Conservation (phyloP, 2,797 vertebrate genomes). For the Sebastes paucispinis region DNA sequence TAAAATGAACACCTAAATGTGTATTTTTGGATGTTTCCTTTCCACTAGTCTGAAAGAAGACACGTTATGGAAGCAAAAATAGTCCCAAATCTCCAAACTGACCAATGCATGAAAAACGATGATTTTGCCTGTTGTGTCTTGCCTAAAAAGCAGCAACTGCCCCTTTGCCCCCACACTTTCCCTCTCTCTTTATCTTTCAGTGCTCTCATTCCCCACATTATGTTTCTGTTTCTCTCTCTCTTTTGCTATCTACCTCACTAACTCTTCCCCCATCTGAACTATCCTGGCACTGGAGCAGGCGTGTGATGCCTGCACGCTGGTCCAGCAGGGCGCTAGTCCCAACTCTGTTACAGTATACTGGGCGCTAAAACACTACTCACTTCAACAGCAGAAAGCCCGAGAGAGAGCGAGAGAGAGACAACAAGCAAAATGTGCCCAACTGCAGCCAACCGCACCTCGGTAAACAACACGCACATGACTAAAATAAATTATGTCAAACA, state of each 20-base stretch:
- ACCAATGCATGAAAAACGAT: too few relatives aligned
- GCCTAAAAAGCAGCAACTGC: too few relatives aligned
- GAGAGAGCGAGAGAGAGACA: not conserved
- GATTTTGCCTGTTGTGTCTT: too few relatives aligned
- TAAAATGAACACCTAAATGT: too few relatives aligned
- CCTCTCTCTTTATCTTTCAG: not conserved
- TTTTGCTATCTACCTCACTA: not conserved
- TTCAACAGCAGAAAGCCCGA: conserved; percentile 32
- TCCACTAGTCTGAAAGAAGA: too few relatives aligned
- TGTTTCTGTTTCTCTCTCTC: not conserved
- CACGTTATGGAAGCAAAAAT: too few relatives aligned
- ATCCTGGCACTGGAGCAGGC: conserved; percentile 50
- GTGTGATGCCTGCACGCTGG: conserved; percentile 49
- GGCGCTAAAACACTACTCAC: conserved; percentile 21
- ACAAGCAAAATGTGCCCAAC: conserved; percentile 4
- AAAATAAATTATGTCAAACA: conserved; percentile 42
- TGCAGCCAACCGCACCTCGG: conserved; percentile 12
- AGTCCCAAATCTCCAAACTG: rapidly evolving
- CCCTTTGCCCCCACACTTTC: not conserved
- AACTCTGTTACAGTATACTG: conserved; percentile 43
- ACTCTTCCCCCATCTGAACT: conserved; percentile 10
- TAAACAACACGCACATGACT: conserved; percentile 26
- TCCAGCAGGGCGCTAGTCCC: conserved; percentile 45
- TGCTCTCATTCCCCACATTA: not conserved
- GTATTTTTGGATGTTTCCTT: too few relatives aligned